These are phyloP conservation scores for Sceloporus undulatus DNA, from an alignment of 2,113 vertebrate species.

Conservation along the genomic window DNA sequence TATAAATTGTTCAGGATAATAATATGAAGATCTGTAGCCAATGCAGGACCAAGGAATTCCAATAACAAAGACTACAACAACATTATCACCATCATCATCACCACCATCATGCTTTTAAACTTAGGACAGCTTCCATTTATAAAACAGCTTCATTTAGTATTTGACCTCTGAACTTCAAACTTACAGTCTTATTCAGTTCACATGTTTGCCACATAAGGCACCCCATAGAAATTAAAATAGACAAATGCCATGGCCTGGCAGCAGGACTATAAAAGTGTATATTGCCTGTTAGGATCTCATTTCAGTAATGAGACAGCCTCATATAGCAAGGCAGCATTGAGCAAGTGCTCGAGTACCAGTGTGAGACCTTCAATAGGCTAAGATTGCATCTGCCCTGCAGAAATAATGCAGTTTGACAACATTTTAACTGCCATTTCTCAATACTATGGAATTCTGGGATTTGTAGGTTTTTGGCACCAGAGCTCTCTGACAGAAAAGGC, in stretches of 20 bases:
- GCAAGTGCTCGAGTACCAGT: not conserved
- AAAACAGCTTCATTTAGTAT: not conserved
- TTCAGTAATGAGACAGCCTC: not conserved
- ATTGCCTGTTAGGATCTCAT: not conserved
- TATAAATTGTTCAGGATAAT: not conserved
- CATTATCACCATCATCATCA: too few species aligned
- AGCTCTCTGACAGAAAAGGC: too few species aligned
- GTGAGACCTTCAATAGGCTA: not conserved
- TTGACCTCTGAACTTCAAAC: not conserved
- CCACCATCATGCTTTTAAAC: not conserved
- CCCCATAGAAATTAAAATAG: not conserved
- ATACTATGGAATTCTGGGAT: too few species aligned
- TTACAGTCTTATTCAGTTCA: not conserved
- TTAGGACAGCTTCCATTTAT: not conserved
- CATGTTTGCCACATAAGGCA: not conserved
- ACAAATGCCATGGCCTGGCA: not conserved
- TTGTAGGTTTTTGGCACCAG: too few species aligned
- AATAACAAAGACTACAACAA: not conserved
- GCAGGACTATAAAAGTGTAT: not conserved
- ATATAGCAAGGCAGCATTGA: too few species aligned
- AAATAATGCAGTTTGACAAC: too few species aligned
- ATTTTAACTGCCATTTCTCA: too few species aligned
- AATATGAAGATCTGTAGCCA: not conserved
- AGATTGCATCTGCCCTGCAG: not conserved
- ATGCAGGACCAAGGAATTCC: too few species aligned